Conservation (phyloP, 2,113 vertebrate genomes). For the Morone saxatilis region DNA sequence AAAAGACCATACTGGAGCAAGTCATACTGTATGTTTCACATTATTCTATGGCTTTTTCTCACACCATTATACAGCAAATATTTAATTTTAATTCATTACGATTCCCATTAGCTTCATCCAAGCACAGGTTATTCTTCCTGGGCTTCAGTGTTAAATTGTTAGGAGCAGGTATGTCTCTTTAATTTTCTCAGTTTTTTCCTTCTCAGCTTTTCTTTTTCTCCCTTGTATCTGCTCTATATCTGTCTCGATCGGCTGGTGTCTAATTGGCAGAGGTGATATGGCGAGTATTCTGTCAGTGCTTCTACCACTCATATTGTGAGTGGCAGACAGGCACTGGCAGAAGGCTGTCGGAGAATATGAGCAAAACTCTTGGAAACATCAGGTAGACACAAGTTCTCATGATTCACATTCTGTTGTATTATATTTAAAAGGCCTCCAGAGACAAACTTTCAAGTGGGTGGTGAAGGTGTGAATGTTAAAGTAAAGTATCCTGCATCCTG, state of each 20-base stretch:
- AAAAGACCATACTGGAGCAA: neutral
- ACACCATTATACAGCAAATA: neutral
- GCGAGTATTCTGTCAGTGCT: neutral
- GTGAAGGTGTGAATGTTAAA: neutral
- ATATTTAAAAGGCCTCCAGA: slow-evolving; percentile 11
- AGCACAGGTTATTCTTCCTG: neutral
- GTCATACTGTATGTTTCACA: too few relatives aligned
- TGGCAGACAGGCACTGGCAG: neutral
- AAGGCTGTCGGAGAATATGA: slow-evolving; percentile 19
- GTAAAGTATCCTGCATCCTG: neutral
- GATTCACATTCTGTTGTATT: slow-evolving; percentile 9
- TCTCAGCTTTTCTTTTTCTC: neutral
- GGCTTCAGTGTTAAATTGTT: neutral
- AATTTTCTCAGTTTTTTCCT: neutral
- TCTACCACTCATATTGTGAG: neutral
- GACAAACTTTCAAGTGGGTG: neutral
- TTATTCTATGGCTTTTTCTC: neutral
- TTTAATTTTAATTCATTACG: neutral
- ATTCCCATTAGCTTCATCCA: neutral
- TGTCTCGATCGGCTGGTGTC: neutral
- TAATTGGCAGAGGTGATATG: slow-evolving; percentile 20
- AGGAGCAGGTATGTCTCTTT: neutral
- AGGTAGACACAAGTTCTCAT: neutral
- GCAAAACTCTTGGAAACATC: slow-evolving; percentile 8
- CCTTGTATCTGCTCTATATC: neutral